Percentiles rank a stretch among this genome's conserved stretches.
Conservation (phyloP, 1,140 invertebrate species). For the Charaxes varanes region DNA sequence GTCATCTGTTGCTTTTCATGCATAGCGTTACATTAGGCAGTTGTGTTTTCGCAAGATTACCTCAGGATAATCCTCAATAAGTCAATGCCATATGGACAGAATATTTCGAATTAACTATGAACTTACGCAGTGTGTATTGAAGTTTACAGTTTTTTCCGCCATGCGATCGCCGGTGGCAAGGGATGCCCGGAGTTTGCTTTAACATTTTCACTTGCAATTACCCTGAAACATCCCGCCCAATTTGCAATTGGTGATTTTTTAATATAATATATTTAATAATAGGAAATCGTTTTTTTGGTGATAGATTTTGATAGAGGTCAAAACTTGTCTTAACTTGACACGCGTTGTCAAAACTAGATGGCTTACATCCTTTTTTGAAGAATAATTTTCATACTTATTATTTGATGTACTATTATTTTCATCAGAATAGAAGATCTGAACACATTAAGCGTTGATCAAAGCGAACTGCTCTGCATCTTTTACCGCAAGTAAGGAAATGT, state of each 20-base stretch:
- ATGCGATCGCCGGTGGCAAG: conserved; percentile 31
- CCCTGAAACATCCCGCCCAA: conserved; percentile 4
- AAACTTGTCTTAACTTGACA: not conserved
- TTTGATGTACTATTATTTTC: too few species aligned
- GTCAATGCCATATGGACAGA: not conserved
- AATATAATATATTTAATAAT: conserved; percentile 2
- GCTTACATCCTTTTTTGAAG: conserved; percentile 1
- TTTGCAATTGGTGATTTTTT: conserved; percentile 6
- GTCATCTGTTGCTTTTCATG: too few species aligned
- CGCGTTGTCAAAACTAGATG: conserved; percentile 6
- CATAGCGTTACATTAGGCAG: too few species aligned
- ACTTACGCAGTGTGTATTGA: conserved; percentile 49
- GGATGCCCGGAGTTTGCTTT: conserved; percentile 9
- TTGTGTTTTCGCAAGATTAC: too few species aligned
- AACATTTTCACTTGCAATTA: conserved; percentile 37
- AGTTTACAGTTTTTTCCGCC: conserved; percentile 54
- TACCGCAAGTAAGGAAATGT: too few species aligned
- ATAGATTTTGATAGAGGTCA: not conserved
- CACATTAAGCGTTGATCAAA: too few species aligned
- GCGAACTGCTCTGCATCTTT: too few species aligned
- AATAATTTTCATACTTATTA: too few species aligned
- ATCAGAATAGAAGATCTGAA: too few species aligned
- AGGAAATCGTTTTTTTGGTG: not conserved
- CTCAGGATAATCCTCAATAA: too few species aligned
- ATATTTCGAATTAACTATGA: not conserved